Base-by-base conservation (phyloP, 2,797 vertebrate species). In the Cheirogaleus major region DNA sequence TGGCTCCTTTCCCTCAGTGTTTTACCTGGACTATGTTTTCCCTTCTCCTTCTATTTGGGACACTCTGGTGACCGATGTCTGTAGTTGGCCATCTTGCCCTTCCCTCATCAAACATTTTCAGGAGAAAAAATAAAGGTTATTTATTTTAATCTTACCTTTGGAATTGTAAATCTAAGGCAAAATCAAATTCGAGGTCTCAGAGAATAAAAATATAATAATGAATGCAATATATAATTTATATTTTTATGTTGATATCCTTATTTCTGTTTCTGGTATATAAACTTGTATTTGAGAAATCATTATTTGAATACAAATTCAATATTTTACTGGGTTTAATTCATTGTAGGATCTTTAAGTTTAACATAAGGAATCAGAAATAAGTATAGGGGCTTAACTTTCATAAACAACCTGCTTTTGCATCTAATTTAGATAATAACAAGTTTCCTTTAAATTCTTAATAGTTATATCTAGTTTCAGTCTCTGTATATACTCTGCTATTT, bases 141-240 rank as follows among this genome's bases (percentile, higher is more conserved):
- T 88, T 89, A 78, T 55, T 89, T 96, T 87, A 94, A 87, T 87
- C 95, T 91, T 89, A 41, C 23, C 52, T 76, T 81, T 52, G 18
- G 11, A 88, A 78, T 78, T 90, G n/a, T 5, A 67, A 75, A 92
- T 45, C 41, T 75, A 27, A 80, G 50, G 11, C 35, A 94, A 89
- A 85, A 65, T 76, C 52, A 93, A 83, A 2, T 82, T 87, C 23
- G 55, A 67, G 45, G 14, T 15, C 20, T 81, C 63, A 85, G 30
- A 83, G 48, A 82, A 48, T 38, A 70, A 91, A 91, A 93, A 80
- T 55, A 35, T 43, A 59, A 48, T 38, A 91, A 80, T 69, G 48
- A 83, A 45, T 22, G 55, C 8, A 72, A 65, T 52, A 48, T 76
- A 17, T 81, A 59, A 50, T 90, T 93, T 48, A 57, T 25, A 70